These are phyloP conservation scores for Melanerpes aurifrons DNA, from an alignment of 2,113 vertebrate species.

Conservation along the genomic window DNA sequence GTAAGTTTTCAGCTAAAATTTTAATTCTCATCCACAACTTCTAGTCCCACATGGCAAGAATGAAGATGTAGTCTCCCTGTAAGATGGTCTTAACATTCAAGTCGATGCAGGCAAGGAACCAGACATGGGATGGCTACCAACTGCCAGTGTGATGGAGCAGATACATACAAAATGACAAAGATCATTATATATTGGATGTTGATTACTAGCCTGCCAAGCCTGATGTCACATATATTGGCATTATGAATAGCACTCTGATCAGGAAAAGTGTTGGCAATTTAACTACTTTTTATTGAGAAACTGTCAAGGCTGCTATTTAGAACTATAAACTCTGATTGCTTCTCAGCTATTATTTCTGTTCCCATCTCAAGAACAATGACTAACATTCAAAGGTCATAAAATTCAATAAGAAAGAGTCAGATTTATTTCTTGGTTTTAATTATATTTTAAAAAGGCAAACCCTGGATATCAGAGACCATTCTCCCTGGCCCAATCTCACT, in stretches of 20 bases:
- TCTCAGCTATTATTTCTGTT: not conserved
- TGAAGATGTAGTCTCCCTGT: not conserved
- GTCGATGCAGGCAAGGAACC: not conserved
- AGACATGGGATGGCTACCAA: not conserved
- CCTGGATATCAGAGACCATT: not conserved
- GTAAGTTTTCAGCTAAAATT: not conserved
- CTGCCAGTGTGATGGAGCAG: not conserved
- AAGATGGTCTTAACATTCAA: not conserved
- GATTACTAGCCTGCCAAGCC: constrained; percentile 10
- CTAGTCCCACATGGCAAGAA: not conserved
- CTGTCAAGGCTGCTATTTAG: constrained; percentile 12
- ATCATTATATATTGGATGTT: not conserved
- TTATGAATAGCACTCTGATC: constrained; percentile 34
- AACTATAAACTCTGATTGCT: constrained; percentile 30
- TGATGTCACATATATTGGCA: not conserved
- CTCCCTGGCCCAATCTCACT: not conserved
- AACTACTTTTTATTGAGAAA: constrained; percentile 51
- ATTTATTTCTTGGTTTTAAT: not conserved
- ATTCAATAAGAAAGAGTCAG: not conserved
- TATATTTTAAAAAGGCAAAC: not conserved
- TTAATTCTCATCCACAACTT: not conserved
- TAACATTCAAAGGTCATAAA: constrained; percentile 10
- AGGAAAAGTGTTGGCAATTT: constrained; percentile 18
- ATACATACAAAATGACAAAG: not conserved
- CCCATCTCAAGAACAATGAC: not conserved